A percentile compares a stretch with the other conserved stretches of the same genome.
Evolutionary conservation across 2,797 vertebrate genomes (phyloP).

Genomic region (Sebastes hubbsi): DNA sequence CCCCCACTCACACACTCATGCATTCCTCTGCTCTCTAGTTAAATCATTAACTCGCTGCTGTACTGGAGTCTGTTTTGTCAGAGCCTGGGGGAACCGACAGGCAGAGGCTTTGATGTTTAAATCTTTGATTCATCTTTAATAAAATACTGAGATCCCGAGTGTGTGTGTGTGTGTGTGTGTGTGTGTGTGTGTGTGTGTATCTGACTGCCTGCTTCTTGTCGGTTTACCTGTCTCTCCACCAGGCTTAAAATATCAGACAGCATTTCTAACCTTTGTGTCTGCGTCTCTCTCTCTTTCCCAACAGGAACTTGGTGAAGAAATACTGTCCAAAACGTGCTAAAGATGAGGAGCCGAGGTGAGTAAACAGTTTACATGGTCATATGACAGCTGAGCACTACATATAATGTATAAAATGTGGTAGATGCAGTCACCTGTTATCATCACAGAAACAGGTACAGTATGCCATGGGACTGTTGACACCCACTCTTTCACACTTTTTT

Average conservation of each 20-base stretch:
- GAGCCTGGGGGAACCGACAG: constrained; percentile 34
- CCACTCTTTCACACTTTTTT: neutral
- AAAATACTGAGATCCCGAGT: constrained; percentile 21
- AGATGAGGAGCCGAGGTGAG: constrained; percentile 97
- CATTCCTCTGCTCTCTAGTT: neutral
- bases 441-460: neutral
- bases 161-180: neutral
- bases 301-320: constrained; percentile 97
- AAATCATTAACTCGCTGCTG: constrained; percentile 31
- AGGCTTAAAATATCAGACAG: constrained; percentile 24
- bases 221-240: constrained; percentile 1
- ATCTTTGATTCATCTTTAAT: constrained; percentile 58
- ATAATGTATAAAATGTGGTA: neutral
- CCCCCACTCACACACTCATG: neutral
- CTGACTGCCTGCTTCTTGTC: neutral
- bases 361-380: neutral
- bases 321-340: constrained; percentile 97
- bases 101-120: constrained; percentile 56
- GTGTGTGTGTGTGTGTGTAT: neutral
- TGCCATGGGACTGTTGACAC: neutral
- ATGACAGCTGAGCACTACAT: neutral
- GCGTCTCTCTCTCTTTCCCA: neutral
- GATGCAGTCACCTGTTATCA: neutral
- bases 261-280: constrained; percentile 20
- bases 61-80: neutral